A percentile compares a stretch with the other conserved stretches of the same genome.
Conservation (phyloP, 2,888 invertebrate species). For the Trachelus stipa region DNA sequence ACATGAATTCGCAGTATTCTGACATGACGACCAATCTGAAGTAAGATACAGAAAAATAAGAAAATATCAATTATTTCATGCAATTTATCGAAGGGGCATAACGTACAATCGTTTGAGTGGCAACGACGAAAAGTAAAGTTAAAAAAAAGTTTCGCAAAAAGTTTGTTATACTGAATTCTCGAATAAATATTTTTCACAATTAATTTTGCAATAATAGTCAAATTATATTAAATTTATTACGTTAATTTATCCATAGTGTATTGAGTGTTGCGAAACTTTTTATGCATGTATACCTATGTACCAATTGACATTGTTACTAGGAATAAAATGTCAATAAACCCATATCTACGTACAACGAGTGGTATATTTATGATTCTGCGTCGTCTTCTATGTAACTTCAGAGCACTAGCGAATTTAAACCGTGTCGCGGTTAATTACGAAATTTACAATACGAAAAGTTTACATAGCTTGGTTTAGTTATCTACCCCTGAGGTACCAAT, state of each 20-base stretch:
- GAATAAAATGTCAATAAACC: not conserved
- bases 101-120: no score
- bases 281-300: not conserved
- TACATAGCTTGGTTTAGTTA: not conserved
- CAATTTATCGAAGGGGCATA: no score
- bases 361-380: not conserved
- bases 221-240: no score
- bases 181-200: no score
- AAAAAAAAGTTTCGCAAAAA: no score
- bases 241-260: no score
- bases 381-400: not conserved
- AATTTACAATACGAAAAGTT: not conserved
- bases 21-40: constrained; percentile 43
- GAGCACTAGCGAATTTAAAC: not conserved
- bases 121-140: no score
- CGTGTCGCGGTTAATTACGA: not conserved
- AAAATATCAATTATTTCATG: not conserved
- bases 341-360: not conserved
- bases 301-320: not conserved
- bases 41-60: constrained; percentile 12
- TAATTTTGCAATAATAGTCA: no score
- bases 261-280: not conserved
- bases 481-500: not conserved
- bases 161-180: no score
- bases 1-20: constrained; percentile 64